These are phyloP conservation scores for Anastrepha obliqua DNA, from an alignment of 1,140 invertebrate species.

Conservation along the genomic window DNA sequence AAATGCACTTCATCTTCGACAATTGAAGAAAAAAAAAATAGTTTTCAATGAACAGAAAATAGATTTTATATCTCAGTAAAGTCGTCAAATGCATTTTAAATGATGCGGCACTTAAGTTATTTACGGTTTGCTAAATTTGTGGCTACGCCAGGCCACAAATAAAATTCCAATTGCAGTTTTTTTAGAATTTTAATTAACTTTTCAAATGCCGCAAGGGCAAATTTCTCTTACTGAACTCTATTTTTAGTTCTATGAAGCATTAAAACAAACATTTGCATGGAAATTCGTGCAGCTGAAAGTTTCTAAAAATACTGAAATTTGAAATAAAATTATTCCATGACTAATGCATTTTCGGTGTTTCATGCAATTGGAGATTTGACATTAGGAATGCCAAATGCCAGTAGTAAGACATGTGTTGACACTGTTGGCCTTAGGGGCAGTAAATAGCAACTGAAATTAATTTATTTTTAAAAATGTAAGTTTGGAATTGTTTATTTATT, in stretches of 20 bases:
- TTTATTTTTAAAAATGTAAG: too few relatives aligned
- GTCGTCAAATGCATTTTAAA: background rate
- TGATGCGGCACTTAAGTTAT: constrained; percentile 7
- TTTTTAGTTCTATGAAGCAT: background rate
- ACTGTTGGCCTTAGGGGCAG: background rate
- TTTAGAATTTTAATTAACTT: background rate
- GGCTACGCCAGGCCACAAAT: background rate
- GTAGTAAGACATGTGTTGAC: background rate
- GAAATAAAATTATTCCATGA: background rate
- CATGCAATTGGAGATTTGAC: background rate
- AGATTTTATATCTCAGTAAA: background rate
- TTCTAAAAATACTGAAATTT: constrained; percentile 4
- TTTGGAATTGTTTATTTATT: background rate
- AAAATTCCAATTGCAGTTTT: background rate
- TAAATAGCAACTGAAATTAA: background rate
- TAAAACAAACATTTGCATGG: background rate
- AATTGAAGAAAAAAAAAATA: too few relatives aligned
- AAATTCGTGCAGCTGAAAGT: background rate
- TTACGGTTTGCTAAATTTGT: constrained; percentile 10
- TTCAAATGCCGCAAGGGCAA: background rate
- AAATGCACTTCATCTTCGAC: too few relatives aligned
- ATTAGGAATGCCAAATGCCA: background rate
- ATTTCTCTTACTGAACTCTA: too few relatives aligned
- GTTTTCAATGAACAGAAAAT: too few relatives aligned
- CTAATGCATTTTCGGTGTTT: constrained; percentile 42